phyloP scores from a whole-genome alignment of 2,888 invertebrate species.

The Andrena camellia region DNA sequence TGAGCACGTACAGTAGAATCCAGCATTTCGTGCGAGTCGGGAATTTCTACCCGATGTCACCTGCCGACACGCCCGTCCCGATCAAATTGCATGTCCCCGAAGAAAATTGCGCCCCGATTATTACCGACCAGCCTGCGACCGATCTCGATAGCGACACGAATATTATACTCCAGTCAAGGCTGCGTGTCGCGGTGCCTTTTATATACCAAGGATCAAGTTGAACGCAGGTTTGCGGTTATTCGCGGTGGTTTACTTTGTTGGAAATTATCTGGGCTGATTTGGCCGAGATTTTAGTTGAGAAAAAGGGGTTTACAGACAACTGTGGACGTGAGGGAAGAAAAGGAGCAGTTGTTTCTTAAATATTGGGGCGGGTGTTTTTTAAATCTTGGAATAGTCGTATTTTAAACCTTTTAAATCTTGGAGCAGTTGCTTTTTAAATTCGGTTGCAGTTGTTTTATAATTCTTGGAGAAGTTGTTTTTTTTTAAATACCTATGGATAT shows the following conservation, averaged over 20 bases:
- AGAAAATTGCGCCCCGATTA: constrained; percentile 39
- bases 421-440: no score
- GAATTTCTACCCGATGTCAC: constrained; percentile 71
- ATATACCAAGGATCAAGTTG: constrained; percentile 5
- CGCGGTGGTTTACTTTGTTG: background rate
- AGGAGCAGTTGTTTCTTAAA: no score
- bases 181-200: constrained; percentile 20
- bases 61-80: constrained; percentile 69
- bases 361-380: no score
- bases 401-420: no score
- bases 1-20: constrained; percentile 5
- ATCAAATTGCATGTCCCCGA: constrained; percentile 64
- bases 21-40: constrained; percentile 40
- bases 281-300: constrained; percentile 1
- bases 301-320: background rate
- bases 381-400: no score
- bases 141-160: constrained; percentile 20
- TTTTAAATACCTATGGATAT: no score
- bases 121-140: constrained; percentile 28
- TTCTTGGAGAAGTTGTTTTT: no score
- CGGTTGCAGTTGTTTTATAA: no score
- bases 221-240: constrained; percentile 4
- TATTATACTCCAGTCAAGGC: background rate
- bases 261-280: constrained; percentile 1
- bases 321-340: background rate